Evolutionary conservation across 1,140 invertebrate genomes (phyloP), one percentile per base, ranked within the genome.

Genomic region (Helicoverpa zea): DNA sequence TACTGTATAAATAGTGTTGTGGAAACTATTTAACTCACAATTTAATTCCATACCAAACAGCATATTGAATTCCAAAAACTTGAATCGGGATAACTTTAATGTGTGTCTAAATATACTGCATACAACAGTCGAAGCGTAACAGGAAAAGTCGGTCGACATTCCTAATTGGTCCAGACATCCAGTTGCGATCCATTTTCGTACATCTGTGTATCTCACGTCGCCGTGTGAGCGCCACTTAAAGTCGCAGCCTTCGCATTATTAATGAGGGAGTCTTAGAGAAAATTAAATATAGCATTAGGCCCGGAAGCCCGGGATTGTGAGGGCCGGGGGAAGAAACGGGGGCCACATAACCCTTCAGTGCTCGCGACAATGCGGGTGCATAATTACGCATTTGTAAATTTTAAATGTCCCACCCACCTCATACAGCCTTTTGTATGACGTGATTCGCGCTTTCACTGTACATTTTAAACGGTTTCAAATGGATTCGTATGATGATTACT

Each of bases 321-420:
- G 87, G 84, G 86, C 51, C 58, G 83, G 84, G 84, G 83, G 85
- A 89, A 87, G 88, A 88, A 91, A 87, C 58, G 86, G 88, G 89
- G 88, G 87, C 76, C 83, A 72, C 64, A 81, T 91, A 93, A 93
- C 93, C 92, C 92, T 94, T 93, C 87, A 87, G 82, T 86, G 82
- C 84, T 83, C 89, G 91, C 93, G 93, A 94, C 93, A 94, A 94
- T 94, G 90, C 93, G 92, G 91, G 93, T 92, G 93, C 93, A 94
- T 94, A 94, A 94, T 94, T 94, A 94, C 92, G 93, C 92, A 94
- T 94, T 94, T 94, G 93, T 94, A 94, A 94, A 94, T 94, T 94
- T 94, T 94, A 94, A 94, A 94, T 94, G 92, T 93, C 84, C 89
- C 91, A 90, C 91, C 90, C 93, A 90, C 90, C 89, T 92, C 91